Conservation (phyloP, 2,888 invertebrate species). For the Erynnis tages region DNA sequence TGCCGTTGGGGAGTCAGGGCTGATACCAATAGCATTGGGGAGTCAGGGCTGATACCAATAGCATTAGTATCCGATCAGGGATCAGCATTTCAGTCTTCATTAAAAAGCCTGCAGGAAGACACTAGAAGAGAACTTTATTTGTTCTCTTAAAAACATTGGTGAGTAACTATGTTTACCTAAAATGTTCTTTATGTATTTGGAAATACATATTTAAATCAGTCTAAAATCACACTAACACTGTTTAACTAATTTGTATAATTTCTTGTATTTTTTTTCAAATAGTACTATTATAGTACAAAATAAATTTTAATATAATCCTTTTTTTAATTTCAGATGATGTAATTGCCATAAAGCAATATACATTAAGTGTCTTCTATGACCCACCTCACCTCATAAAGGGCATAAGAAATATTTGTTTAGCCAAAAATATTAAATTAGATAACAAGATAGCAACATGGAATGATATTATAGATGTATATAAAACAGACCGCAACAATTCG, state of each 20-base stretch:
- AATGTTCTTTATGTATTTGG: neutral
- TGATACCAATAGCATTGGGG: slow-evolving; percentile 11
- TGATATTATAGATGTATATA: neutral
- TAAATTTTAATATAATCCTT: too few species aligned
- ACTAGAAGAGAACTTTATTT: too few species aligned
- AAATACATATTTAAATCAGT: neutral
- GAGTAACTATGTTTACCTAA: too few species aligned
- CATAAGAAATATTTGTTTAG: neutral
- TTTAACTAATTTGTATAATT: too few species aligned
- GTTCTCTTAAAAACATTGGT: too few species aligned
- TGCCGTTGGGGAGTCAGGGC: slow-evolving; percentile 6
- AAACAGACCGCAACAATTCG: neutral
- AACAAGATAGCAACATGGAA: neutral
- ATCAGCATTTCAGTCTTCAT: slow-evolving; percentile 7
- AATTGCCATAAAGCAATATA: neutral
- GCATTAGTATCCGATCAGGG: slow-evolving; percentile 18
- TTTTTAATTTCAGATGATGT: neutral
- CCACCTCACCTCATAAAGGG: neutral
- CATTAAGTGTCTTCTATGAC: neutral
- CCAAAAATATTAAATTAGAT: neutral
- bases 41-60: slow-evolving; percentile 10
- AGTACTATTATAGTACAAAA: too few species aligned
- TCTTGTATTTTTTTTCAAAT: too few species aligned
- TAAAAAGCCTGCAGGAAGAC: slow-evolving; percentile 1
- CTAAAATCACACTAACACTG: too few species aligned